Percentiles rank a stretch among this genome's conserved stretches.
Conservation (phyloP, 2,113 vertebrate genomes). For the Opisthocomus hoazin region DNA sequence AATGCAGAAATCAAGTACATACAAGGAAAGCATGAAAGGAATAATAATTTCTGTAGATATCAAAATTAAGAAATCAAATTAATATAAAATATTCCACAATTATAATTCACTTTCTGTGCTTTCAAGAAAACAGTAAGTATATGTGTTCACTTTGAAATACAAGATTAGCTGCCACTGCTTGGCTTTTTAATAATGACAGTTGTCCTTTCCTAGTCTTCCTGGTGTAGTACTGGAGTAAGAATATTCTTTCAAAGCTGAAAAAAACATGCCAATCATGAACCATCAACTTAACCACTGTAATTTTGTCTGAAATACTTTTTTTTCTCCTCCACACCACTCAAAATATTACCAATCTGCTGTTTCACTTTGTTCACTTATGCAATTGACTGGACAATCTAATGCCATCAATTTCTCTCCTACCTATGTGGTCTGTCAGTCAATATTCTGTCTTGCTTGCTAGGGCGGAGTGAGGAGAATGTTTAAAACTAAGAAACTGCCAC, state of each 20-base stretch:
- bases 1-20: neutral
- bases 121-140: neutral
- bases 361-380: neutral
- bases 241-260: neutral
- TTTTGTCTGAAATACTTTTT: neutral
- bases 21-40: neutral
- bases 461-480: neutral
- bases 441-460: neutral
- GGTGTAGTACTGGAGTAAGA: neutral
- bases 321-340: neutral
- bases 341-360: neutral
- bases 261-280: neutral
- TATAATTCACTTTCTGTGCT: neutral
- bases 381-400: neutral
- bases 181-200: neutral
- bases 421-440: neutral
- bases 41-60: neutral
- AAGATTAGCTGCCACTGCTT: neutral
- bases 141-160: neutral
- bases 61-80: neutral
- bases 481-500: neutral
- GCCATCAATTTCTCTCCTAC: neutral
- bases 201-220: neutral
- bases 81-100: neutral
- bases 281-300: neutral